Evolutionary conservation across 2,113 vertebrate species (phyloP), one percentile per base, ranked within the genome.

Genomic region (Orycteropus afer): DNA sequence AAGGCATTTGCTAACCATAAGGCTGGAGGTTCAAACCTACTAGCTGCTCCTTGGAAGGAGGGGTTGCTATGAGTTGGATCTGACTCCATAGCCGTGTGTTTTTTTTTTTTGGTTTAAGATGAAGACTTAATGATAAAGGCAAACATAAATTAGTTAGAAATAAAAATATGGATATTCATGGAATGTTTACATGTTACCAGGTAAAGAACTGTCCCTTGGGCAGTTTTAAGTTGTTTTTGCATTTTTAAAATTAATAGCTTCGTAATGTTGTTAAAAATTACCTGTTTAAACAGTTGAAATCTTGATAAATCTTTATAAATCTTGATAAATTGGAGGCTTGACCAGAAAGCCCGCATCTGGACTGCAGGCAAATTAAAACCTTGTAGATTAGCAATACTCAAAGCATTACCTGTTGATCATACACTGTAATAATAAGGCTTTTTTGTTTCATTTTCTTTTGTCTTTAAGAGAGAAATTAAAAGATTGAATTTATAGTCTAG

Each of bases 141-240:
- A 78, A 91, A 86, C 79, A 61, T 69, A 51, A 89, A 2, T 55
- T 97, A 80, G 37, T 71, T 87, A 93, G 77, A 94, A 79, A 90
- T 86, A 88, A 42, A 27, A 59, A 71, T 74, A 61, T 53, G 25
- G 85, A 87, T 49, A 45, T 86, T 84, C 9, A 27, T 78, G 42
- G 18, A 91, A 78, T 65, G 7, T 82, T 57, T 89, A n/a, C n/a
- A 15, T 92, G 17, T 89, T 93, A 37, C 61, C 40, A 77, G 65
- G 25, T 65, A 47, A 4, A 67, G 45, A 93, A 73, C 32, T 94
- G 1, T 80, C 22, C 20, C 20, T 65, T 57, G 86, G n/a, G 23
- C 6, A 86, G 78, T 95, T 79, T 86, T 7, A 91, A 90, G 45
- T 67, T 94, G 2, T 74, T 91, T 18, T 87, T 86, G 11, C 0